phyloP scores from a whole-genome alignment of 2,888 invertebrate genomes.

The Dexiosoma caninum region DNA sequence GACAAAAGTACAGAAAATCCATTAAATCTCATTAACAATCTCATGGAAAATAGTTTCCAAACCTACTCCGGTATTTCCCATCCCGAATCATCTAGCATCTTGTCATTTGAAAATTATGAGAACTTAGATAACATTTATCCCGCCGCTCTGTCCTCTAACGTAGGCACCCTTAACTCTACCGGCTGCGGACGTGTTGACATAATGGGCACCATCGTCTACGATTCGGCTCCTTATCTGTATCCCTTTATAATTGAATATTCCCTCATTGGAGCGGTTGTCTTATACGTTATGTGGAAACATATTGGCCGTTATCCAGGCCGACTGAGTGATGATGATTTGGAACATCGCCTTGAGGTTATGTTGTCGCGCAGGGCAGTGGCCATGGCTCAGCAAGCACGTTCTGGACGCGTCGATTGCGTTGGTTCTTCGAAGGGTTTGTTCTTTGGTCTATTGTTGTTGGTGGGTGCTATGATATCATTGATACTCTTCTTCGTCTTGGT shows the following conservation, averaged over 20 bases:
- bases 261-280: constrained; percentile 94
- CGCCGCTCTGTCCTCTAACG: constrained; percentile 79
- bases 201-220: constrained; percentile 94
- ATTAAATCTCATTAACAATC: constrained; percentile 74
- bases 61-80: constrained; percentile 76
- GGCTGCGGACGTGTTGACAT: constrained; percentile 91
- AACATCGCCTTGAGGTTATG: constrained; percentile 92
- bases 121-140: constrained; percentile 81
- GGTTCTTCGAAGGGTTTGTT: constrained; percentile 96
- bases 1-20: constrained; percentile 72
- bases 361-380: constrained; percentile 91
- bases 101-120: constrained; percentile 78
- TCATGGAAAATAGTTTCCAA: constrained; percentile 77
- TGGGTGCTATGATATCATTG: constrained; percentile 93
- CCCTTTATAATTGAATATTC: constrained; percentile 98
- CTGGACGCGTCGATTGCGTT: constrained; percentile 94
- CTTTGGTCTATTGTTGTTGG: constrained; percentile 92
- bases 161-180: constrained; percentile 79
- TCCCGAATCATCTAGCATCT: constrained; percentile 71
- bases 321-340: constrained; percentile 89
- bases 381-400: constrained; percentile 89
- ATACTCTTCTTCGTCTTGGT: constrained; percentile 97
- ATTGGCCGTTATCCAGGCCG: constrained; percentile 91
- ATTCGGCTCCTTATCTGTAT: constrained; percentile 95
- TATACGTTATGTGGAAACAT: constrained; percentile 98